phyloP scores from a whole-genome alignment of 2,797 vertebrate species.

The Kryptolebias ocellatus region DNA sequence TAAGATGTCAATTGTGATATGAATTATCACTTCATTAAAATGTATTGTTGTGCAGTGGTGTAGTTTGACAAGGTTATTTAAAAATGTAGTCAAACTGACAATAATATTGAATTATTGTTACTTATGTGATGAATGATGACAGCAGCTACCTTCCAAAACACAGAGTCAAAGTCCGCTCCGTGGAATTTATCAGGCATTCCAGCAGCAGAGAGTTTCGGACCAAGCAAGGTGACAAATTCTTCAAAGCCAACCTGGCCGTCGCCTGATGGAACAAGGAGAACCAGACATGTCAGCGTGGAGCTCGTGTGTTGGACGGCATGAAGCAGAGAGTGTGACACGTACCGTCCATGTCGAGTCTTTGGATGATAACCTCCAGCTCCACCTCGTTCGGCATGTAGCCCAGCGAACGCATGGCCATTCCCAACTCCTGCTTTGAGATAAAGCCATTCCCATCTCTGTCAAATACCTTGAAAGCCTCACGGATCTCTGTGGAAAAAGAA shows the following conservation, averaged over 20 bases:
- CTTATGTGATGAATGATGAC: slow-evolving; percentile 10
- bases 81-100: not conserved
- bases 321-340: not conserved
- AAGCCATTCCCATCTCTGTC: slow-evolving; percentile 98
- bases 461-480: slow-evolving; percentile 98
- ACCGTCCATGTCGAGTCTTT: slow-evolving; percentile 98
- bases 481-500: slow-evolving; percentile 86
- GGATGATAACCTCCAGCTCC: slow-evolving; percentile 98
- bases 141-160: slow-evolving; percentile 94
- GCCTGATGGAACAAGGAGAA: slow-evolving; percentile 75
- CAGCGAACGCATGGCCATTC: slow-evolving; percentile 96
- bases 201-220: slow-evolving; percentile 92
- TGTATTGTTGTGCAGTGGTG: not conserved
- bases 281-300: slow-evolving; percentile 10
- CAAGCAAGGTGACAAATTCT: slow-evolving; percentile 95
- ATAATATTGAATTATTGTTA: slow-evolving; percentile 9
- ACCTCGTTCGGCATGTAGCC: slow-evolving; percentile 99
- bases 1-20: no score
- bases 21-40: not conserved
- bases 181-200: slow-evolving; percentile 96
- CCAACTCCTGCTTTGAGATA: slow-evolving; percentile 99
- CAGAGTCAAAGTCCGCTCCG: slow-evolving; percentile 94
- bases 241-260: slow-evolving; percentile 97
- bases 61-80: not conserved
- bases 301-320: not conserved